Conservation (phyloP, 64 coral and sea anemone species). For the Actinia tenebrosa region DNA sequence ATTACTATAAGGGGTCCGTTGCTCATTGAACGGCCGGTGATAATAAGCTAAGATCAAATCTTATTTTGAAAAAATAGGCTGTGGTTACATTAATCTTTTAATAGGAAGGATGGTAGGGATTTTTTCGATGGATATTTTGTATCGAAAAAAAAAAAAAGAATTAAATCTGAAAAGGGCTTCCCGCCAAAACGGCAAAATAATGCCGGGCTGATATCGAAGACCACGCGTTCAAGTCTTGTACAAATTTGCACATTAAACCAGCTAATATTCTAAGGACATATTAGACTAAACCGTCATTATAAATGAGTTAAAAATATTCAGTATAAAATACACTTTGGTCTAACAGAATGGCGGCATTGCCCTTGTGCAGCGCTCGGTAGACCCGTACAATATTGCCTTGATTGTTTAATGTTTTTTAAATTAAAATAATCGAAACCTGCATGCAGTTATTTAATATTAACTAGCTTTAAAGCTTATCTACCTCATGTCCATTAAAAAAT, state of each 20-base stretch:
- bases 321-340: not conserved
- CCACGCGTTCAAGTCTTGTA: not conserved
- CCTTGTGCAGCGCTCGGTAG: not conserved
- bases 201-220: not conserved
- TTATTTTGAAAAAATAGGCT: not conserved
- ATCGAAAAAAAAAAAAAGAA: not conserved
- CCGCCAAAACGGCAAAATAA: not conserved
- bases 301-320: not conserved
- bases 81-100: slow-evolving; percentile 26
- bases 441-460: not conserved
- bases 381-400: not conserved
- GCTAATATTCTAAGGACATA: not conserved
- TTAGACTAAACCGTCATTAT: not conserved
- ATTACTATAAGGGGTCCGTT: not conserved
- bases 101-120: not conserved
- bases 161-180: not conserved
- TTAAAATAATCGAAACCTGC: not conserved
- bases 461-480: not conserved
- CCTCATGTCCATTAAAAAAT: not conserved
- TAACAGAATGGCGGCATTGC: not conserved
- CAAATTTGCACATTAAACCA: not conserved
- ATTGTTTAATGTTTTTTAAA: not conserved
- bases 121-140: not conserved
- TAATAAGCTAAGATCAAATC: slow-evolving; percentile 10
- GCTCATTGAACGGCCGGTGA: not conserved